These are phyloP conservation scores for Coregonus clupeaformis DNA, from an alignment of 2,113 vertebrate genomes.

Conservation along the genomic window DNA sequence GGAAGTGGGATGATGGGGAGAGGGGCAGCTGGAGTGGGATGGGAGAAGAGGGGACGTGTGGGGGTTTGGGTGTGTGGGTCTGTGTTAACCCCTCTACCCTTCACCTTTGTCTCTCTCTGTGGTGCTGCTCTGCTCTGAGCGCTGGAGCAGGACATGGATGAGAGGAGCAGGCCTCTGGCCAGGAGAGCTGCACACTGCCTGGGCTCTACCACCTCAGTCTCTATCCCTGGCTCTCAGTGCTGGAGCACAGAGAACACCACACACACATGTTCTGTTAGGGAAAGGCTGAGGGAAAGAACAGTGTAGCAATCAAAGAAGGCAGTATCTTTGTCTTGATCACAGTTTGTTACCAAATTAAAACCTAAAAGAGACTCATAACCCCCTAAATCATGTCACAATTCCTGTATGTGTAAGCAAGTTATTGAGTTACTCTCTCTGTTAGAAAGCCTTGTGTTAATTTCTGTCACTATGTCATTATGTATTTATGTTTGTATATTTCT, in stretches of 20 bases:
- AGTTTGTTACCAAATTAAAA: no score
- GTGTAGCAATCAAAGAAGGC: no score
- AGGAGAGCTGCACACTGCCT: constrained; percentile 51
- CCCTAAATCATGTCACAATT: no score
- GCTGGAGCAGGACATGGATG: constrained; percentile 47
- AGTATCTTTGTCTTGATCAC: no score
- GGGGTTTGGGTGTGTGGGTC: neutral
- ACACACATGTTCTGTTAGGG: no score
- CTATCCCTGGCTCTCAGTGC: constrained; percentile 52
- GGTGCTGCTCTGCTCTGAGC: constrained; percentile 45
- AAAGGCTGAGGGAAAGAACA: no score
- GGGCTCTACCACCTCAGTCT: constrained; percentile 31
- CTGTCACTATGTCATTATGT: no score
- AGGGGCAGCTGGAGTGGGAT: neutral
- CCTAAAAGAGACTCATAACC: no score
- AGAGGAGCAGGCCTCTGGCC: constrained; percentile 52
- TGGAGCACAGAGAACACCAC: neutral
- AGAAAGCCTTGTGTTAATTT: no score
- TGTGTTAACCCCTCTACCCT: constrained; percentile 59
- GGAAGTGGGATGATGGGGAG: neutral
- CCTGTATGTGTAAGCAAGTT: no score
- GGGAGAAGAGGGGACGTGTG: neutral
- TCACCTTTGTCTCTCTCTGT: constrained; percentile 69
- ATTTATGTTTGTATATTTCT: no score
- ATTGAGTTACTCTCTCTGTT: no score